Conservation (phyloP, 2,113 vertebrate species). For the Neolamprologus sp. region DNA sequence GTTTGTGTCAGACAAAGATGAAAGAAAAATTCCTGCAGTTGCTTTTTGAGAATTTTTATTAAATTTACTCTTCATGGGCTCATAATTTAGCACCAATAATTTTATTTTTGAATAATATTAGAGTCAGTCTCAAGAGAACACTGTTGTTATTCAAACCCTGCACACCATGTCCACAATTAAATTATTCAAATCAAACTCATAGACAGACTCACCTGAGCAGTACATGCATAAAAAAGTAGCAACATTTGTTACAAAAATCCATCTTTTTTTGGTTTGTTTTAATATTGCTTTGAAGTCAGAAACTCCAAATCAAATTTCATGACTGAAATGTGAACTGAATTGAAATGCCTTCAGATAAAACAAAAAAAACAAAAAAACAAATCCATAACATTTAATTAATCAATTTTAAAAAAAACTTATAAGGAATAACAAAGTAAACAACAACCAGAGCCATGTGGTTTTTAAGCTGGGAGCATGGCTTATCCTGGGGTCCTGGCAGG, state of each 20-base stretch:
- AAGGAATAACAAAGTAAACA: not conserved
- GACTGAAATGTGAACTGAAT: not conserved
- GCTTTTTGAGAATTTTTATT: not conserved
- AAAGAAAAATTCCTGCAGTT: not conserved
- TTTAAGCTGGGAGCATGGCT: not conserved
- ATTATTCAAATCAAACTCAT: not conserved
- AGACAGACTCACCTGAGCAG: not conserved
- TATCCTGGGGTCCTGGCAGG: conserved; percentile 32
- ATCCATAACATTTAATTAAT: not conserved
- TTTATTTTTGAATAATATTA: not conserved
- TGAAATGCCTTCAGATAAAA: not conserved
- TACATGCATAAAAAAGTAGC: not conserved
- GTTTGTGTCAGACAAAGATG: not conserved
- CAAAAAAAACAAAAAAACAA: not conserved
- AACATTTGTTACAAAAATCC: not conserved
- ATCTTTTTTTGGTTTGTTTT: not conserved
- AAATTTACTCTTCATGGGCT: not conserved
- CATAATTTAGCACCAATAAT: not conserved
- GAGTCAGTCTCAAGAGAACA: not conserved
- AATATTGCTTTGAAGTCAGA: not conserved
- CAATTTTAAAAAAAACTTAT: not conserved
- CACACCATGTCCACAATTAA: not conserved
- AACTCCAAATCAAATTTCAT: not conserved
- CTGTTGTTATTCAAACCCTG: not conserved
- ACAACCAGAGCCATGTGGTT: not conserved